These are phyloP conservation scores for Sphyrna mokarran DNA, from an alignment of 2,113 vertebrate species.

Conservation along the genomic window DNA sequence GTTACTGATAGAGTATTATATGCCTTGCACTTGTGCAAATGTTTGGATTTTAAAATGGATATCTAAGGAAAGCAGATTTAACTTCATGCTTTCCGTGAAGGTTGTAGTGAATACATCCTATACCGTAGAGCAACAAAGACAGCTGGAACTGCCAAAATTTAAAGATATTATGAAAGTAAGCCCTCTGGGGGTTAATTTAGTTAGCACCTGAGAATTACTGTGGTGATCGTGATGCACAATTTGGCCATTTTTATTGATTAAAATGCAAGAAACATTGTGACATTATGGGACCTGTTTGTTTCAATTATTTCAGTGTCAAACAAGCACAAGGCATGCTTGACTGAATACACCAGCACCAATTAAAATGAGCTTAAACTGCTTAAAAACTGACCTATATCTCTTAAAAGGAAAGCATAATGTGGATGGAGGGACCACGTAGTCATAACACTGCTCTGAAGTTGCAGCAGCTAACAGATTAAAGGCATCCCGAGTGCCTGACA, in stretches of 20 bases:
- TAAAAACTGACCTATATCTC: background rate
- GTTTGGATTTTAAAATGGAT: background rate
- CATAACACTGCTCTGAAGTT: background rate
- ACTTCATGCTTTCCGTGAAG: background rate
- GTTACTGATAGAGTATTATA: background rate
- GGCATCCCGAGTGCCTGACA: background rate
- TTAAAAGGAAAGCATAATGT: background rate
- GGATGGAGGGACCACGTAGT: background rate
- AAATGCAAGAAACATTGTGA: background rate
- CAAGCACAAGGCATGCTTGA: background rate
- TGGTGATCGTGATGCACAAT: background rate
- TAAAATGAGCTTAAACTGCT: background rate
- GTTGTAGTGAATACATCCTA: background rate
- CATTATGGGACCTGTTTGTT: background rate
- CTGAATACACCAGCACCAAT: background rate
- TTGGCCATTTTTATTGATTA: background rate
- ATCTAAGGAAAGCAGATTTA: background rate
- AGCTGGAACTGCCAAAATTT: background rate
- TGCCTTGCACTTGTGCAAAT: constrained; percentile 5
- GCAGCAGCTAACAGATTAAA: background rate
- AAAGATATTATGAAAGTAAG: background rate
- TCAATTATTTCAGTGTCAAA: background rate
- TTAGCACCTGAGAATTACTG: background rate
- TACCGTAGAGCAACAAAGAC: background rate
- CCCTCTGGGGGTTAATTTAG: background rate